A percentile compares a stretch with the other conserved stretches of the same genome.
phyloP scores from a whole-genome alignment of 2,113 vertebrate species.

The Petroica traversi region DNA sequence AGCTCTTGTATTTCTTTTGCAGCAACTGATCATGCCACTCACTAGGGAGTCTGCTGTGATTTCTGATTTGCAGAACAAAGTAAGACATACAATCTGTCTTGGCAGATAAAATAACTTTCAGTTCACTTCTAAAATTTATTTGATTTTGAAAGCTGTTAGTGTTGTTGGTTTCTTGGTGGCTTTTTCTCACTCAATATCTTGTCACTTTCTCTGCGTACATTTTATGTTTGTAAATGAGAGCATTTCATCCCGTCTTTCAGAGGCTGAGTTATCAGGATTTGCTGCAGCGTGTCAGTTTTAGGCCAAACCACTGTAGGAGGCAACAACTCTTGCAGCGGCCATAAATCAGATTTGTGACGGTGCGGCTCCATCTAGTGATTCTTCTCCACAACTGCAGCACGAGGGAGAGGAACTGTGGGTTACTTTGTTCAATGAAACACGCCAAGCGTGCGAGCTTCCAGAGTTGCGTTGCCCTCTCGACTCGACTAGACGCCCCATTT shows the following conservation, averaged over 20 bases:
- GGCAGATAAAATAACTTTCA: neutral
- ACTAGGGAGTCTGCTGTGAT: neutral
- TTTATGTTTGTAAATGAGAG: slow-evolving; percentile 1
- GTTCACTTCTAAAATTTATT: neutral
- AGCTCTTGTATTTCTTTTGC: neutral
- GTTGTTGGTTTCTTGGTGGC: neutral
- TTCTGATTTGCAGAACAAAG: slow-evolving; percentile 3
- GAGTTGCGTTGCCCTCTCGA: neutral
- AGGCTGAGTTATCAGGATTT: neutral
- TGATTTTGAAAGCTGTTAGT: neutral
- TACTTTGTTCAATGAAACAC: fast-evolving
- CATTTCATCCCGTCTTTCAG: neutral
- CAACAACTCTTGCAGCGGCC: neutral
- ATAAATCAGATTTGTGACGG: slow-evolving; percentile 63
- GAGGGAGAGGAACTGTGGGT: neutral
- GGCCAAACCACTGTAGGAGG: neutral
- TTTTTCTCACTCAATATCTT: neutral
- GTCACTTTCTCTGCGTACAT: neutral
- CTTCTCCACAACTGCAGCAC: neutral
- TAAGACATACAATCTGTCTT: neutral
- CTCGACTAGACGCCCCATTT: neutral
- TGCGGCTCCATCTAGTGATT: slow-evolving; percentile 57
- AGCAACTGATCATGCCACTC: neutral
- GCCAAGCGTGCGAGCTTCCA: neutral
- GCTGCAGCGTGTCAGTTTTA: neutral